A percentile compares a stretch with the other conserved stretches of the same genome.
Conservation (phyloP, 1,140 invertebrate genomes). For the Drosophila rufa region DNA sequence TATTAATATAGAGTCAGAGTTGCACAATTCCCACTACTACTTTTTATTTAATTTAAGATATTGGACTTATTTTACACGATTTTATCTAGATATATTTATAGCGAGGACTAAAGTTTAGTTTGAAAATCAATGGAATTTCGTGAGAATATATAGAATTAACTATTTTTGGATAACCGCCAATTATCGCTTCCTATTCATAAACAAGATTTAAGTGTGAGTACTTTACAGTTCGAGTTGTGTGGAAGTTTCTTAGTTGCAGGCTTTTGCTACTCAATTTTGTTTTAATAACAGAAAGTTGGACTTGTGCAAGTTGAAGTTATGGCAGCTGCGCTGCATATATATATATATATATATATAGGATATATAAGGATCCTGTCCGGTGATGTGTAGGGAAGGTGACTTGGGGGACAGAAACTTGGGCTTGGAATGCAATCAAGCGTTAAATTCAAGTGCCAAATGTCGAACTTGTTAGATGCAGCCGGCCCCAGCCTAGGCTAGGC, state of each 20-base stretch:
- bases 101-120: neutral
- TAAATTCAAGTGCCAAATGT: slow-evolving; percentile 82
- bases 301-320: slow-evolving; percentile 20
- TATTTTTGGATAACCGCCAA: slow-evolving; percentile 9
- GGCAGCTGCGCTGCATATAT: slow-evolving; percentile 15
- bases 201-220: neutral
- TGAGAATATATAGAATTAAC: neutral
- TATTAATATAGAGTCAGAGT: neutral
- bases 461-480: slow-evolving; percentile 75
- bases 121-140: neutral
- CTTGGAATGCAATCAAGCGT: slow-evolving; percentile 76
- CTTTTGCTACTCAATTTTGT: slow-evolving; percentile 12
- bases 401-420: slow-evolving; percentile 12
- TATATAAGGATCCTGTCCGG: slow-evolving; percentile 18
- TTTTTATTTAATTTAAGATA: neutral
- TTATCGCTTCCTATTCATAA: slow-evolving; percentile 4
- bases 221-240: neutral
- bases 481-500: slow-evolving; percentile 51
- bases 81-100: neutral
- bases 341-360: neutral
- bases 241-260: slow-evolving; percentile 2
- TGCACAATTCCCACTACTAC: neutral
- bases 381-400: neutral
- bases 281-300: slow-evolving; percentile 12
- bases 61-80: too few relatives aligned